Evolutionary conservation across 2,797 vertebrate genomes (phyloP).

Genomic region (Myiotriccus ornatus): DNA sequence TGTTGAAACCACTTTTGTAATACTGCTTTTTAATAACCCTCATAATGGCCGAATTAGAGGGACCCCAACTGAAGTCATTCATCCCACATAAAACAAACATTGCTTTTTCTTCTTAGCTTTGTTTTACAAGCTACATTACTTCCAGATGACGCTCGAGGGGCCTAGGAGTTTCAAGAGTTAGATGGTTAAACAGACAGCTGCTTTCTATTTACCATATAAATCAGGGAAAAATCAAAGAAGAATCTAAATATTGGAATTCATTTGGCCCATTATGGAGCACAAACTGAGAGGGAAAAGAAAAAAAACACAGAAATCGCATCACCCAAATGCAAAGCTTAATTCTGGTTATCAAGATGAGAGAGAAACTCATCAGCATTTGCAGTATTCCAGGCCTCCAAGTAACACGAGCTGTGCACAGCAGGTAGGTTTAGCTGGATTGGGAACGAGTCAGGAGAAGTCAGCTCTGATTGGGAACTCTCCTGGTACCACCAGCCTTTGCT

Average conservation of each 20-base stretch:
- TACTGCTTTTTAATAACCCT: constrained; percentile 83
- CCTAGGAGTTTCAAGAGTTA: constrained; percentile 74
- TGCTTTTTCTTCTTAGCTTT: constrained; percentile 85
- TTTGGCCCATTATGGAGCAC: constrained; percentile 56
- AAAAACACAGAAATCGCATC: neutral
- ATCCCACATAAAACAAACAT: constrained; percentile 95
- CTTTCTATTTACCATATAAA: constrained; percentile 81
- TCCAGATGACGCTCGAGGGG: constrained; percentile 88
- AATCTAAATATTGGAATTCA: constrained; percentile 66
- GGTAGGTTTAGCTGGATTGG: constrained; percentile 10
- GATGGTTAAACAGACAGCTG: constrained; percentile 80
- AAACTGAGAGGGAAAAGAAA: constrained; percentile 14
- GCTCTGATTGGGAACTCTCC: neutral
- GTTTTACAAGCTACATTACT: constrained; percentile 88
- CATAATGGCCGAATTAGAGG: constrained; percentile 87
- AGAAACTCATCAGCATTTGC: neutral
- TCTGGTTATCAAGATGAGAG: neutral
- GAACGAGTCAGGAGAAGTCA: neutral
- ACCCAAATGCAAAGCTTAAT: neutral
- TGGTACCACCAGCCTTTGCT: constrained; percentile 26
- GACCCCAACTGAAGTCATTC: constrained; percentile 81
- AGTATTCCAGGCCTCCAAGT: neutral
- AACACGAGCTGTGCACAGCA: neutral
- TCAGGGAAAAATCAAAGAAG: constrained; percentile 78
- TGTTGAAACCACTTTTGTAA: constrained; percentile 79